Evolutionary conservation across 2,888 invertebrate species (phyloP), one percentile per base, ranked within the genome.

Genomic region (Coleophora flavipennella): DNA sequence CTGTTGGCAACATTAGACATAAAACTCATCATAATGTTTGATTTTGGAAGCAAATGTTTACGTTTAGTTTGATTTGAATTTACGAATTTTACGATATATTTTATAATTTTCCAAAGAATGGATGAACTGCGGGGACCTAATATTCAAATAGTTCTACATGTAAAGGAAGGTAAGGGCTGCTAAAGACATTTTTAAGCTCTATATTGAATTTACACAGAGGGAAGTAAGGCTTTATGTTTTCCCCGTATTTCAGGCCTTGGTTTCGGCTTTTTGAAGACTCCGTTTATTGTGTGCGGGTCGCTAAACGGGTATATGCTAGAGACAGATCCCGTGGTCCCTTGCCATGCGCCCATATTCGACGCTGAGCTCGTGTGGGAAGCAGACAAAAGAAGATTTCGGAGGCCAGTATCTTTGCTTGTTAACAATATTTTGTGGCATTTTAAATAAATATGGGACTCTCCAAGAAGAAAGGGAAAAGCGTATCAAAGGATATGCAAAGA

Each of bases 361-460:
- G 91, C 90, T 13, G 91, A 92, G 62, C 86, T 93, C 40, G 88
- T 92, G 37, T 94, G 93, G 93, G 92, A 93, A 67, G 89, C 91
- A 2, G 91, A 91, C 51, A 91, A 91, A 70, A 86, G 87, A 51
- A 86, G 88, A 43, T 83, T 93, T 49, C 86, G 92, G 54, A 88
- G 88, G 90, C 89, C 68, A 44, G 57, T 36, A 40, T 29, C 42
- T 37, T 36, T 34, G 3, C 2, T 31, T 32, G 8, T 27, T 26
- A 8, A 13, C 9, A 13, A 25, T 32, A 10, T 28, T 35, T 35
- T 36, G 2, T 35, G 9, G 1, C 10, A 31, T 31, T 33, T n/a
- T n/a, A n/a, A n/a, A n/a, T n/a, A n/a, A n/a, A n/a, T n/a, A n/a
- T n/a, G n/a, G n/a, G n/a, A n/a, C n/a, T n/a, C n/a, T n/a, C n/a